These are phyloP conservation scores for Siniperca undulata DNA, from an alignment of 2,797 vertebrate species.

Conservation along the genomic window DNA sequence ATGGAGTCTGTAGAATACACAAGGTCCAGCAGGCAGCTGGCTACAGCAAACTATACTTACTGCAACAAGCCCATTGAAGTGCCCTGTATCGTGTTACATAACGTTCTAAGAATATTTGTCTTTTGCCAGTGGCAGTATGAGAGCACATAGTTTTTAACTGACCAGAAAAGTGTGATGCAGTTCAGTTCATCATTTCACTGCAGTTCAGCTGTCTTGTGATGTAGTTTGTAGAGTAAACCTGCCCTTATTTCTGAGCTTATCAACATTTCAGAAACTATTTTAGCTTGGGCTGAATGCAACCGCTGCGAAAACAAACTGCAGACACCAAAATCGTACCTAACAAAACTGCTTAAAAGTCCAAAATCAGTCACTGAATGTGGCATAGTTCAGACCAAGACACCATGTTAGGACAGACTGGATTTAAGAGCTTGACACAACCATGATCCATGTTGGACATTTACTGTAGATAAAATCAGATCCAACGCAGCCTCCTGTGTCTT, in stretches of 20 bases:
- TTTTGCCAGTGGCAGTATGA: constrained; percentile 42
- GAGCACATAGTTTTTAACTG: constrained; percentile 35
- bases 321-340: not conserved
- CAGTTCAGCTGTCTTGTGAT: not conserved
- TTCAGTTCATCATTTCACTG: constrained; percentile 10
- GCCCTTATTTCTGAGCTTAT: not conserved
- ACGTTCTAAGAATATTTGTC: constrained; percentile 61
- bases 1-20: constrained; percentile 16
- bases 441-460: constrained; percentile 11
- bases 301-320: constrained; percentile 30
- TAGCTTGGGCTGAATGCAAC: not conserved
- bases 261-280: constrained; percentile 1
- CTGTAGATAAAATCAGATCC: constrained; percentile 13
- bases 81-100: constrained; percentile 51
- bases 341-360: constrained; percentile 10
- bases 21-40: constrained; percentile 35
- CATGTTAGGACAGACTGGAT: not conserved
- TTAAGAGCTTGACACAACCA: not conserved
- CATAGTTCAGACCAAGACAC: not conserved
- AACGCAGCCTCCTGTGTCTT: constrained; percentile 1
- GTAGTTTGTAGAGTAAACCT: not conserved
- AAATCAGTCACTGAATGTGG: not conserved
- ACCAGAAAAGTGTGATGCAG: not conserved
- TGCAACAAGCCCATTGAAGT: constrained; percentile 40
- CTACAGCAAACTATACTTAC: constrained; percentile 53